These are phyloP conservation scores for Bombus impatiens DNA, from an alignment of 1,140 invertebrate species.

Conservation along the genomic window DNA sequence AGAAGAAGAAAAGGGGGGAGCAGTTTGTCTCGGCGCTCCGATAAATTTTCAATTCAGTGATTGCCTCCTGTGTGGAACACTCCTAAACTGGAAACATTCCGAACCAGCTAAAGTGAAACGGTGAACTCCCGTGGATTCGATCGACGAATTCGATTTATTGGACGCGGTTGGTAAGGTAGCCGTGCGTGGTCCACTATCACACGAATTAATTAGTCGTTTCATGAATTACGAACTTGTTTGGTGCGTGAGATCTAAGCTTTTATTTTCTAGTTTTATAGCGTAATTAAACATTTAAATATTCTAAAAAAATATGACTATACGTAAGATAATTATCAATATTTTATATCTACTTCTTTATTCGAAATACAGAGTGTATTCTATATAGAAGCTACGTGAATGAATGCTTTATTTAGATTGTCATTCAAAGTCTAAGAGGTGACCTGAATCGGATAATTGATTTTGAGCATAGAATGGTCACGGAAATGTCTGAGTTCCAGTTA, in stretches of 20 bases:
- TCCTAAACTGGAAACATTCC: conserved; percentile 20
- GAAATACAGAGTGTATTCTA: not conserved
- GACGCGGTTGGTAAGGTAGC: not conserved
- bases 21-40: not conserved
- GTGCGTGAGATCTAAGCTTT: not conserved
- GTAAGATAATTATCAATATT: not conserved
- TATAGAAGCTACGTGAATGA: not conserved
- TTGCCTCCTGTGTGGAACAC: conserved; percentile 18
- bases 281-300: not conserved
- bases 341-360: not conserved
- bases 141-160: conserved; percentile 36
- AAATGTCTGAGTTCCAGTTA: not conserved
- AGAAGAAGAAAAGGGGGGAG: not conserved
- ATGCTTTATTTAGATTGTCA: not conserved
- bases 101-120: not conserved
- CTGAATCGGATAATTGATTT: not conserved
- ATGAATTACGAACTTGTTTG: conserved; percentile 12
- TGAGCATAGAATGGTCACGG: not conserved
- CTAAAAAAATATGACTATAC: not conserved
- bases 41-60: conserved; percentile 40
- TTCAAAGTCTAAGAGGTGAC: not conserved
- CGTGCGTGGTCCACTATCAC: not conserved
- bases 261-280: conserved; percentile 24
- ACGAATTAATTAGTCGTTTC: conserved; percentile 45
- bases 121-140: conserved; percentile 19